Evolutionary conservation across 2,888 invertebrate genomes (phyloP).

Genomic region (Erebia palarica): DNA sequence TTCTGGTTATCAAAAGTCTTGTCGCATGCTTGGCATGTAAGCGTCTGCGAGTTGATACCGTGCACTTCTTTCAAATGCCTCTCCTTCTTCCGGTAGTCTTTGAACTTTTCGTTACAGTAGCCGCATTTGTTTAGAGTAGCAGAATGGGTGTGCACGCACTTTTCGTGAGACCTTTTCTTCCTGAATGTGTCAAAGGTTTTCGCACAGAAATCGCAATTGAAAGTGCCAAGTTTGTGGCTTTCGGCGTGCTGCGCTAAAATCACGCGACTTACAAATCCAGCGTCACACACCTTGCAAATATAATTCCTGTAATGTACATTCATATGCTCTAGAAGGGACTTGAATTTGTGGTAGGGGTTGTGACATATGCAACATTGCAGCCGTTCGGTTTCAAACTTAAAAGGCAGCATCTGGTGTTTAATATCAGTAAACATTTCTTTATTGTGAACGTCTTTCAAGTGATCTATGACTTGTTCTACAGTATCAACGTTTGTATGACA

Average conservation of each 20-base stretch:
- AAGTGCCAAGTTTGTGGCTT: slow-evolving; percentile 58
- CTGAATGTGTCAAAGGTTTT: slow-evolving; percentile 74
- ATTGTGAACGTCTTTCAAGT: slow-evolving; percentile 44
- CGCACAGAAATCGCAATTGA: slow-evolving; percentile 62
- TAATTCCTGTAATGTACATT: slow-evolving; percentile 65
- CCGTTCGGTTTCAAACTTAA: slow-evolving; percentile 50
- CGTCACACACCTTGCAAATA: slow-evolving; percentile 60
- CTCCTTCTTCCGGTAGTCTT: slow-evolving; percentile 53
- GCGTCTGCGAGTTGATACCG: slow-evolving; percentile 46
- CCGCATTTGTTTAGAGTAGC: slow-evolving; percentile 57
- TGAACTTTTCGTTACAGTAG: slow-evolving; percentile 60
- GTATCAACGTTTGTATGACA: slow-evolving; percentile 43
- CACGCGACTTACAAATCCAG: slow-evolving; percentile 60
- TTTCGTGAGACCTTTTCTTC: slow-evolving; percentile 70
- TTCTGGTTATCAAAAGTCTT: slow-evolving; percentile 53
- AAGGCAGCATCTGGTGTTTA: slow-evolving; percentile 55
- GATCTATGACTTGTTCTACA: slow-evolving; percentile 46
- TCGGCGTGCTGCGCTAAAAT: slow-evolving; percentile 57
- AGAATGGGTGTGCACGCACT: slow-evolving; percentile 60
- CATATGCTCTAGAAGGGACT: slow-evolving; percentile 64
- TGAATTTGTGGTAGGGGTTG: slow-evolving; percentile 49
- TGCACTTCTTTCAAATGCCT: slow-evolving; percentile 57
- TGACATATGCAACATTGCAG: slow-evolving; percentile 49
- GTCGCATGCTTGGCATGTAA: slow-evolving; percentile 60
- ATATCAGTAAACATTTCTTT: slow-evolving; percentile 46